These are phyloP conservation scores for Emydura subglobosa DNA, from an alignment of 2,113 vertebrate genomes.

Conservation along the genomic window DNA sequence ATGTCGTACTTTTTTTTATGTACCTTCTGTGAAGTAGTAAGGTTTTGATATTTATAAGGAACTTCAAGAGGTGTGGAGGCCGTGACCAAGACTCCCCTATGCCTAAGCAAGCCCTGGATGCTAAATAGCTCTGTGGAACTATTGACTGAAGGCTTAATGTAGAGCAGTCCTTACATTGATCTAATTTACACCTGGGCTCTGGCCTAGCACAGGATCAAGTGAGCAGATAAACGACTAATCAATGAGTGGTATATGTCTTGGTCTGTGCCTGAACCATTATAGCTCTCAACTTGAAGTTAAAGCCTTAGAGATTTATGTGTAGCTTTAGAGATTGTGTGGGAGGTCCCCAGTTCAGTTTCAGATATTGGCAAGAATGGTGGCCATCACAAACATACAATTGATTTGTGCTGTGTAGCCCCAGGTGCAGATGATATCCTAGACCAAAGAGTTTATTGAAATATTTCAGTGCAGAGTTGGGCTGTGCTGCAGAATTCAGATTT, in stretches of 20 bases:
- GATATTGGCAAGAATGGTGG: not conserved
- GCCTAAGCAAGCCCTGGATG: accelerated
- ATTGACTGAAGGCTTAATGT: not conserved
- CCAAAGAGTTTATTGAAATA: accelerated
- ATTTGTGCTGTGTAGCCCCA: not conserved
- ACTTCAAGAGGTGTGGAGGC: accelerated
- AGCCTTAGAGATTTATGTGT: not conserved
- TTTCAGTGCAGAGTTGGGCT: accelerated
- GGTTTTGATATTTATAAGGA: accelerated
- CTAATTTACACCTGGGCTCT: not conserved
- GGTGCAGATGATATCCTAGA: not conserved
- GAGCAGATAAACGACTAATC: slow-evolving; percentile 31
- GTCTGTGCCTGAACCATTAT: slow-evolving; percentile 6
- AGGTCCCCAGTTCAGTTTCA: not conserved
- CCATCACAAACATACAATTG: accelerated
- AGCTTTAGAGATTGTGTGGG: not conserved
- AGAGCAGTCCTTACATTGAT: not conserved
- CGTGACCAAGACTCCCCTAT: not conserved
- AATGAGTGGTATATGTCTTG: not conserved
- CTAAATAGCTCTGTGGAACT: not conserved
- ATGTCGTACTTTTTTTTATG: not conserved
- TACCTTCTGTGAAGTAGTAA: not conserved
- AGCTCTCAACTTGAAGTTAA: not conserved
- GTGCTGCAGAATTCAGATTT: accelerated
- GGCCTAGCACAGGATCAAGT: not conserved